Percentiles rank a stretch among this genome's conserved stretches.
phyloP scores from a whole-genome alignment of 64 coral and sea anemone genomes.

The Hydrozoanthus tunicans region DNA sequence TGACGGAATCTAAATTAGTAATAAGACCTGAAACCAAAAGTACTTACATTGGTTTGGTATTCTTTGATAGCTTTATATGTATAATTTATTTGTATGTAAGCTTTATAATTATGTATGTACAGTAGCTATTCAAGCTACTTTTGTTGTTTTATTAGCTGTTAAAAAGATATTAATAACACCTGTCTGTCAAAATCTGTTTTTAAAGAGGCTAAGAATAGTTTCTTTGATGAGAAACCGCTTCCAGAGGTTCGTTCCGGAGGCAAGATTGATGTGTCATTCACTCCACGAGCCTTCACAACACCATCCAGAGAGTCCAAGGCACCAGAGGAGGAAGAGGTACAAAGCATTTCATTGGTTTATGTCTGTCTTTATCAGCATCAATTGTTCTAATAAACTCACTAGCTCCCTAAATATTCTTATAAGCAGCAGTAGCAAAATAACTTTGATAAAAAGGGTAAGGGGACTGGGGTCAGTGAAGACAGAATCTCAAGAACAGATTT shows the following conservation, averaged over 20 bases:
- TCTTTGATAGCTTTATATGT: background rate
- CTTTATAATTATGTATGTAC: no score
- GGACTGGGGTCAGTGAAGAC: no score
- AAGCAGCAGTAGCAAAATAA: no score
- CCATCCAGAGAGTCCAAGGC: conserved; percentile 95
- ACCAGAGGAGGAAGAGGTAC: conserved; percentile 95
- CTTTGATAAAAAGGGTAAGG: no score
- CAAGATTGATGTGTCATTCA: conserved; percentile 91
- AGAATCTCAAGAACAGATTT: no score
- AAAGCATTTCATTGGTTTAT: no score
- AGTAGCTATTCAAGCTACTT: no score
- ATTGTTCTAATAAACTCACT: background rate
- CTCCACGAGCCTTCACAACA: conserved; percentile 88
- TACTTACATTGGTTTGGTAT: background rate
- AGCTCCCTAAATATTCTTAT: background rate
- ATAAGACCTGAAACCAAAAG: background rate
- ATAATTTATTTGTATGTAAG: no score
- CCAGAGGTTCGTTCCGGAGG: conserved; percentile 79
- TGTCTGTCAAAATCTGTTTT: background rate
- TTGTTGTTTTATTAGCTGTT: no score
- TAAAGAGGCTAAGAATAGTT: conserved; percentile 54
- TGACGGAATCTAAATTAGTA: background rate
- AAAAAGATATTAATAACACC: background rate
- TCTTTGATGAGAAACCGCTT: conserved; percentile 65
- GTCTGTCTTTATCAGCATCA: background rate